Conservation (phyloP, 2,113 vertebrate species). For the Sinocyclocheilus rhinocerous region DNA sequence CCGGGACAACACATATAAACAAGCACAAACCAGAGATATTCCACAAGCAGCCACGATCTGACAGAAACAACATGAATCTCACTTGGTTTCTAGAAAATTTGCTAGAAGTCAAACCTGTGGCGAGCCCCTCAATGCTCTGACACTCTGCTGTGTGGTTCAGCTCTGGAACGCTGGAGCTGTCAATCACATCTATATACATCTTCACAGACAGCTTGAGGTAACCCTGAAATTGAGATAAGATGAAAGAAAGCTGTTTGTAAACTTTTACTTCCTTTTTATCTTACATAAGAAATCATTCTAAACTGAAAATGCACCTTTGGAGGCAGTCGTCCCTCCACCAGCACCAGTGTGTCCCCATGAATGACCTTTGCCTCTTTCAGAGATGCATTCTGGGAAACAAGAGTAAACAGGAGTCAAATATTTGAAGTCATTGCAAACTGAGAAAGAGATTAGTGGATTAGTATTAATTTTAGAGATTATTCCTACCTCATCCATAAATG, state of each 20-base stretch:
- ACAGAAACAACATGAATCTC: neutral
- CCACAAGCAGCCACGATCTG: neutral
- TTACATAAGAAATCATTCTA: neutral
- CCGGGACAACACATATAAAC: neutral
- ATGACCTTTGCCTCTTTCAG: slow-evolving; percentile 82
- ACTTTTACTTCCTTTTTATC: neutral
- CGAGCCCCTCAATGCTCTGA: slow-evolving; percentile 53
- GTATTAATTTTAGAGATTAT: neutral
- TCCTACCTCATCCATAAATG: slow-evolving; percentile 81
- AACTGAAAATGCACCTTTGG: slow-evolving; percentile 75
- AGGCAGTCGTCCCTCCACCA: slow-evolving; percentile 86
- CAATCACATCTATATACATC: slow-evolving; percentile 70
- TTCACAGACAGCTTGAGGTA: slow-evolving; percentile 86
- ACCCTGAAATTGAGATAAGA: slow-evolving; percentile 72
- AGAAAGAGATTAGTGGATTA: neutral
- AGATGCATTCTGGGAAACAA: slow-evolving; percentile 77
- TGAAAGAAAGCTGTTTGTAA: neutral
- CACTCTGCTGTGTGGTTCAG: slow-evolving; percentile 60
- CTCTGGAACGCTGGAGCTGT: slow-evolving; percentile 1
- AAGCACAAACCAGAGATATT: slow-evolving; percentile 1
- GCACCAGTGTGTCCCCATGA: slow-evolving; percentile 86
- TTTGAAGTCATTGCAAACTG: neutral
- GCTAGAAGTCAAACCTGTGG: slow-evolving; percentile 62
- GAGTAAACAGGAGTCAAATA: neutral
- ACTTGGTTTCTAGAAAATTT: neutral